A percentile compares a stretch with the other conserved stretches of the same genome.
Conservation (phyloP, 2,888 invertebrate genomes). For the Cephus rjabovi region DNA sequence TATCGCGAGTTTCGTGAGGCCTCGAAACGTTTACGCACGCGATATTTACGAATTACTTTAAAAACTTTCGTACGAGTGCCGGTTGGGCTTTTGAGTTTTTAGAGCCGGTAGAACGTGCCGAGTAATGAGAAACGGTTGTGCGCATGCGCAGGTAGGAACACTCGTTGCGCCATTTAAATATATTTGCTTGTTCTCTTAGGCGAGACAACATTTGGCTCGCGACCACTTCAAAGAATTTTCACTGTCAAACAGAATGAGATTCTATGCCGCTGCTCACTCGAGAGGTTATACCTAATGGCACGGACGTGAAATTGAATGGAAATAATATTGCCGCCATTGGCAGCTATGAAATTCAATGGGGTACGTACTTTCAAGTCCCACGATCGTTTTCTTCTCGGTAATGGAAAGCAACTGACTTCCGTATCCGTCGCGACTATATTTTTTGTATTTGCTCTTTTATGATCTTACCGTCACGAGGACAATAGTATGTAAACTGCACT, state of each 20-base stretch:
- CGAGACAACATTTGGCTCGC: background rate
- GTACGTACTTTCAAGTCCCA: background rate
- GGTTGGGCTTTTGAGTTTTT: background rate
- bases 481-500: background rate
- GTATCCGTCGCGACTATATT: background rate
- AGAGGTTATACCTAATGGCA: background rate
- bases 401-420: background rate
- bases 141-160: background rate
- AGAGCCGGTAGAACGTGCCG: background rate
- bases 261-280: background rate
- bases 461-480: background rate
- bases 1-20: background rate
- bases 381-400: background rate
- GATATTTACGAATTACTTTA: background rate
- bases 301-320: background rate
- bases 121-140: background rate
- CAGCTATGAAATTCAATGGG: background rate
- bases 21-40: background rate
- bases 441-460: background rate
- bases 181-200: background rate
- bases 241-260: background rate
- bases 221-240: background rate
- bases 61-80: background rate
- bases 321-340: background rate
- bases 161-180: background rate